Conservation (phyloP, 2,888 invertebrate species). For the Eristalinus aeneus region DNA sequence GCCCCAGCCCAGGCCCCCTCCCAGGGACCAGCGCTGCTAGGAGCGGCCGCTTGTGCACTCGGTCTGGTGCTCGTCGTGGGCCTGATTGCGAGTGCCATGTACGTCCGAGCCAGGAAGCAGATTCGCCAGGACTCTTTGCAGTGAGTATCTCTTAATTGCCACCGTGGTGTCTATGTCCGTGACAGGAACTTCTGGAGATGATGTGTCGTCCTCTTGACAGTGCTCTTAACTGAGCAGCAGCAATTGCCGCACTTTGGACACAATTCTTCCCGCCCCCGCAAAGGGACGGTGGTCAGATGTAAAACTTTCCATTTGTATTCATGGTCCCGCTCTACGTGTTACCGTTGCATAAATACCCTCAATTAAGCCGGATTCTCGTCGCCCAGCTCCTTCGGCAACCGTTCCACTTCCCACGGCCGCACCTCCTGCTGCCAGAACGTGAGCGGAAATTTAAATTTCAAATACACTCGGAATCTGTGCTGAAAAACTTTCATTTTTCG, state of each 20-base stretch:
- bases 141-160: constrained; percentile 75
- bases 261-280: not conserved
- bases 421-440: constrained; percentile 49
- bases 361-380: constrained; percentile 67
- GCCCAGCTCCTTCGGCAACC: constrained; percentile 42
- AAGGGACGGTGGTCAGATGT: not conserved
- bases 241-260: constrained; percentile 1
- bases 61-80: constrained; percentile 80
- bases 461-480: constrained; percentile 60
- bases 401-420: constrained; percentile 14
- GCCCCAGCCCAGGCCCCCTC: constrained; percentile 85
- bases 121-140: constrained; percentile 80
- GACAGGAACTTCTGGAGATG: constrained; percentile 38
- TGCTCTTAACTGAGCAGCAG: constrained; percentile 38
- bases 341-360: constrained; percentile 69
- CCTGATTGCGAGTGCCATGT: constrained; percentile 80
- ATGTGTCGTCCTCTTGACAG: constrained; percentile 18
- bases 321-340: constrained; percentile 58
- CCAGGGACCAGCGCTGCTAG: constrained; percentile 87
- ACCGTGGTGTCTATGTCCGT: constrained; percentile 51
- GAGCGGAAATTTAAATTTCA: constrained; percentile 73
- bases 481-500: not conserved
- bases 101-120: constrained; percentile 80
- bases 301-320: constrained; percentile 57
- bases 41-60: constrained; percentile 91